Evolutionary conservation across 2,888 invertebrate genomes (phyloP), one percentile per base, ranked within the genome.

Genomic region (Rhagium mordax): DNA sequence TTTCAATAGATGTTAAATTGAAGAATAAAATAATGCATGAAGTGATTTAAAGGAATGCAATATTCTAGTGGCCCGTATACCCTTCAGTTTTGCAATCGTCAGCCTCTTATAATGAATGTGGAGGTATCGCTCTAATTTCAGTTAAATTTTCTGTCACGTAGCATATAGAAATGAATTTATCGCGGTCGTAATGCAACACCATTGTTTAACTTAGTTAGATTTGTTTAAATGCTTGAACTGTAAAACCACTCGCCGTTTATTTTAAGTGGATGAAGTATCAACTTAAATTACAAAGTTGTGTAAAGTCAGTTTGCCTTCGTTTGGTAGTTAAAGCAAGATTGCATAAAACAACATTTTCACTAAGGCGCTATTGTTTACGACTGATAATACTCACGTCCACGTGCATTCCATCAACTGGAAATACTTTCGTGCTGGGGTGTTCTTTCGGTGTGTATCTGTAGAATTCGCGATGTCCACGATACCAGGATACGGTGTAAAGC

Each of bases 401-500:
- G 82, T 92, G 90, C 78, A 96, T 92, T 77, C 95, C 95, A 7
- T 92, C 90, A 79, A 93, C 89, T 59, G 92, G 91, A 87, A 96
- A 96, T 72, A 92, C 92, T 87, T 94, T 94, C 3, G 91, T 93
- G 66, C 91, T 90, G 4, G 94, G 94, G 24, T 88, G 89, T 82
- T 95, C 95, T 83, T 91, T 91, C 0, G 96, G 96, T 8, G 94
- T 93, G 85, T 91, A 95, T 81, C 96, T 71, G 88, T 95, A 96
- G 89, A 96, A 96, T 89, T 96, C 96, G 83, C 93, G 91, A 84
- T 90, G 92, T 10, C 96, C 96, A 66, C 95, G 90, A 88, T 95
- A 96, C 94, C 95, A 96, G 89, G 96, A 95, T 75, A 96, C 94
- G 6, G 95, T 92, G 88, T 96, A 96, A 24, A 96, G 89, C 0